phyloP scores from a whole-genome alignment of 2,888 invertebrate species.

The Aethes cnicana region DNA sequence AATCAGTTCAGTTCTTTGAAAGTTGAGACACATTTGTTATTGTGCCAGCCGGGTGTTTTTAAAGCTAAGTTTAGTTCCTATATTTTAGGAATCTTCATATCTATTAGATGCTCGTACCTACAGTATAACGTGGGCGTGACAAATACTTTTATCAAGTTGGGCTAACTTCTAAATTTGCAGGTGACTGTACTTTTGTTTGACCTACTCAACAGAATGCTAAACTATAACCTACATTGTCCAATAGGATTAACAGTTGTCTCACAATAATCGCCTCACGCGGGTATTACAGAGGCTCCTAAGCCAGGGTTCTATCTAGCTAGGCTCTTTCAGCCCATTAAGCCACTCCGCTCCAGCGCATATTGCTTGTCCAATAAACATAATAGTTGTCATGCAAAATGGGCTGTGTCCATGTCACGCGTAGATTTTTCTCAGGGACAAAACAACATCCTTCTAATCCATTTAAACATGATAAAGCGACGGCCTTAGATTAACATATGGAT shows the following conservation, averaged over 20 bases:
- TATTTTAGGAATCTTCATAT: too few relatives aligned
- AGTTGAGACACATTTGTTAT: background rate
- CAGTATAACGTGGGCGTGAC: too few relatives aligned
- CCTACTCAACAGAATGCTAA: too few relatives aligned
- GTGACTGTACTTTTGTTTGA: too few relatives aligned
- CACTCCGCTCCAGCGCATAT: slow-evolving; percentile 10
- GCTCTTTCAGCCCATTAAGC: slow-evolving; percentile 18
- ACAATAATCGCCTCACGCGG: slow-evolving; percentile 18
- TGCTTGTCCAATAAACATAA: slow-evolving; percentile 14
- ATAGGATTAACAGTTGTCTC: slow-evolving; percentile 8
- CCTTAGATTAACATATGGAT: slow-evolving; percentile 71
- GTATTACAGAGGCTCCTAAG: background rate
- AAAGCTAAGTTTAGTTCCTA: background rate
- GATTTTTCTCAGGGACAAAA: slow-evolving; percentile 48
- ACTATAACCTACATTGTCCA: too few relatives aligned
- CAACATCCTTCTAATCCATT: slow-evolving; percentile 61
- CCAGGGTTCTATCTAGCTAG: slow-evolving; percentile 1
- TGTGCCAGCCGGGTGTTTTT: background rate
- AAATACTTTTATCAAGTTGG: too few relatives aligned
- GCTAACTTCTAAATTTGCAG: too few relatives aligned
- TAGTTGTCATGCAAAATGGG: slow-evolving; percentile 18
- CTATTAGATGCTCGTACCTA: too few relatives aligned
- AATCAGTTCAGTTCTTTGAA: background rate
- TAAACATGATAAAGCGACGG: slow-evolving; percentile 62
- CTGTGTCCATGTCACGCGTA: slow-evolving; percentile 41